Conservation (phyloP, 2,113 vertebrate species). For the Setophaga coronata region DNA sequence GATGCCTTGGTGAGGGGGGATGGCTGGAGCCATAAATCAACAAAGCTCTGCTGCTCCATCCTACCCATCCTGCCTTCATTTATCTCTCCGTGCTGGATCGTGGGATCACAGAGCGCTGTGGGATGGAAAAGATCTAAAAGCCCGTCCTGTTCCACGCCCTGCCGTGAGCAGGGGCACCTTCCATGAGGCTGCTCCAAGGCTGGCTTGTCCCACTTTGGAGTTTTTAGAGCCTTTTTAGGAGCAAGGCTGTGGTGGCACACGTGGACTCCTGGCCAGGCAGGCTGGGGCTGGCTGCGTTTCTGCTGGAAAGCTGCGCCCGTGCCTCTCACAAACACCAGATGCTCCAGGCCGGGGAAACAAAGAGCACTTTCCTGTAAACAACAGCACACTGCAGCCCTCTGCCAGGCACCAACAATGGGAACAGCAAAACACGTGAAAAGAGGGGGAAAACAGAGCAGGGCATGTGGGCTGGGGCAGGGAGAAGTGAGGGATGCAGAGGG, state of each 20-base stretch:
- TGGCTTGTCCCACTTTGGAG: not conserved
- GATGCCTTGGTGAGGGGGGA: not conserved
- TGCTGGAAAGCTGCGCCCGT: not conserved
- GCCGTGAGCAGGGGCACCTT: not conserved
- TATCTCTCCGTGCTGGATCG: not conserved
- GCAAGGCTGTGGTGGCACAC: not conserved
- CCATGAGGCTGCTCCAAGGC: not conserved
- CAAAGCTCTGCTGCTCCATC: not conserved
- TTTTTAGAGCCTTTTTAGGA: not conserved
- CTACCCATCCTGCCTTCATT: not conserved
- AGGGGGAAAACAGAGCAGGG: not conserved
- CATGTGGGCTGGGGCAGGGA: fast-evolving
- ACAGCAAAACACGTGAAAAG: not conserved
- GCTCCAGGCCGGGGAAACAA: slow-evolving; percentile 33
- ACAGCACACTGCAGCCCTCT: slow-evolving; percentile 34
- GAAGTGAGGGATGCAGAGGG: not conserved
- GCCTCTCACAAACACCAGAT: slow-evolving; percentile 54
- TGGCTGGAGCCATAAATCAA: not conserved
- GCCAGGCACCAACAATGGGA: not conserved
- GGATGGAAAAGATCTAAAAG: not conserved
- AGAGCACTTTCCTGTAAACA: slow-evolving; percentile 59
- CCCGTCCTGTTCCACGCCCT: not conserved
- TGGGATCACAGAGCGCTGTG: not conserved
- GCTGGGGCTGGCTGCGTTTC: not conserved
- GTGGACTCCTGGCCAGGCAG: not conserved